Conservation (phyloP, 2,888 invertebrate genomes). For the Desoria tigrina region DNA sequence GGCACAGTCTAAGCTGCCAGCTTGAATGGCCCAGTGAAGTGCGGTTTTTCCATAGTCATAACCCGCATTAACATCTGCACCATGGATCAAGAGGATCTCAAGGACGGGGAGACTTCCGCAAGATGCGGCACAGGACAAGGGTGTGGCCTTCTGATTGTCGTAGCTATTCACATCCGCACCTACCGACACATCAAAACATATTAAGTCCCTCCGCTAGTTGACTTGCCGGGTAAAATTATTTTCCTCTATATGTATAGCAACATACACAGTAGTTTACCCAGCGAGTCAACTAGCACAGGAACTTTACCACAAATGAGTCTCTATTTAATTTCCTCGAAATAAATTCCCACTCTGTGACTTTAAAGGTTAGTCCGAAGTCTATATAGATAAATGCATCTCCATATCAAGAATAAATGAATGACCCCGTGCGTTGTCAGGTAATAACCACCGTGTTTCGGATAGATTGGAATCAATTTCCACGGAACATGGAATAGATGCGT, state of each 20-base stretch:
- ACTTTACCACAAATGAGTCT: too few relatives aligned
- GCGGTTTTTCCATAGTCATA: constrained; percentile 47
- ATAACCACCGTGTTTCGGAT: too few relatives aligned
- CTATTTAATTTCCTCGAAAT: too few relatives aligned
- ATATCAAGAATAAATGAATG: too few relatives aligned
- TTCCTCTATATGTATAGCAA: background rate
- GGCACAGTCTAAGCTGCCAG: constrained; percentile 73
- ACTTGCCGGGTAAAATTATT: background rate
- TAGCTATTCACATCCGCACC: constrained; percentile 44
- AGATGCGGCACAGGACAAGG: constrained; percentile 47
- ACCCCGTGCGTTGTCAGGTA: too few relatives aligned
- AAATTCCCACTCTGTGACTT: too few relatives aligned
- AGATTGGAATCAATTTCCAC: too few relatives aligned
- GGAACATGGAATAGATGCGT: too few relatives aligned
- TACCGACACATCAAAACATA: constrained; percentile 6
- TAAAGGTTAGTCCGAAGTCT: too few relatives aligned
- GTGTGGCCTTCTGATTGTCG: constrained; percentile 48
- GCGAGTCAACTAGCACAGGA: too few relatives aligned
- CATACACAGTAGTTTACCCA: too few relatives aligned
- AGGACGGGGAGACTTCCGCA: constrained; percentile 70
- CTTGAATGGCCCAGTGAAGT: constrained; percentile 77
- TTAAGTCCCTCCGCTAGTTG: background rate
- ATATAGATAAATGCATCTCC: too few relatives aligned
- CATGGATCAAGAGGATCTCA: constrained; percentile 68
- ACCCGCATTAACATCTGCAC: constrained; percentile 66